Percentiles rank a stretch among this genome's conserved stretches.
Conservation (phyloP, 2,797 vertebrate species). For the Decapterus maruadsi region DNA sequence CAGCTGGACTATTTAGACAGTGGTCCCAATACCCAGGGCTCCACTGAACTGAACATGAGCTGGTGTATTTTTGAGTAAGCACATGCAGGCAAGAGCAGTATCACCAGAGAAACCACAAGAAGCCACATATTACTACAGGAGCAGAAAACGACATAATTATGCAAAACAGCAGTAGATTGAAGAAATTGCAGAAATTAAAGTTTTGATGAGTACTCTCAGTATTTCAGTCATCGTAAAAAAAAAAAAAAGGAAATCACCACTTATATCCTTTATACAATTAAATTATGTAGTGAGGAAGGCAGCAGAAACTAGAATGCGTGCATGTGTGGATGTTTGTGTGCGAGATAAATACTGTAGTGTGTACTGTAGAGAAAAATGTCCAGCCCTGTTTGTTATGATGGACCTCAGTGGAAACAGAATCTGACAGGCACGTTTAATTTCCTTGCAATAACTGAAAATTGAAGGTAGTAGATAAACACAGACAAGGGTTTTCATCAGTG, state of each 20-base stretch:
- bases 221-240: conserved; percentile 13
- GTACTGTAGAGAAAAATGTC: conserved; percentile 26
- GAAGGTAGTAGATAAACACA: conserved; percentile 64
- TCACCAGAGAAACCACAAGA: conserved; percentile 53
- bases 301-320: neutral
- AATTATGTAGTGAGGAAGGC: conserved; percentile 15
- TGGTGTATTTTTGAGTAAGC: conserved; percentile 45
- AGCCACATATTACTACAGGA: conserved; percentile 48
- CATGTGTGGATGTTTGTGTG: conserved; percentile 4
- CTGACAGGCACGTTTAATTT: conserved; percentile 82
- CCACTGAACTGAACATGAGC: conserved; percentile 44
- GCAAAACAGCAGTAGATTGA: conserved; percentile 43
- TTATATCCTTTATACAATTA: neutral
- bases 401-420: conserved; percentile 72
- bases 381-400: conserved; percentile 63
- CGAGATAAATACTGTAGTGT: conserved; percentile 30
- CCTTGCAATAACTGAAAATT: conserved; percentile 74
- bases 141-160: conserved; percentile 41
- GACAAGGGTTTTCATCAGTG: conserved; percentile 71
- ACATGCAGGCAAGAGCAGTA: conserved; percentile 28
- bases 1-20: conserved; percentile 53
- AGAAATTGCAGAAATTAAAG: conserved; percentile 28
- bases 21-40: conserved; percentile 23
- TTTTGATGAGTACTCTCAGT: conserved; percentile 26
- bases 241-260: no score